Evolutionary conservation across 2,113 vertebrate genomes (phyloP).

Genomic region (Ovis aries): DNA sequence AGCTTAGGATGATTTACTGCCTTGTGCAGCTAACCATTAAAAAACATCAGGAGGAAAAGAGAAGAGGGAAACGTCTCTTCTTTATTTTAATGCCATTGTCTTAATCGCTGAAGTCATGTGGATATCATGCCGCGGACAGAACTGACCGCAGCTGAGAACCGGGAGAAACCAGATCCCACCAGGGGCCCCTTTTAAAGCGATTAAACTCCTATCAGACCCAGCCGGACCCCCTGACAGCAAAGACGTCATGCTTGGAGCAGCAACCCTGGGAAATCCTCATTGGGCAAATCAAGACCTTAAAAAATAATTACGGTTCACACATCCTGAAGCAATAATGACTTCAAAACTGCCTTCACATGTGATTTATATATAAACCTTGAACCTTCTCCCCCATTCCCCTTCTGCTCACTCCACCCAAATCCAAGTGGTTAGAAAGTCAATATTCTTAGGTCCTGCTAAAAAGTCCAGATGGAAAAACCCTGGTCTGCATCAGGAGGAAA

Average conservation of each 20-base stretch:
- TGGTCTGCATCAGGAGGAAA: conserved; percentile 43
- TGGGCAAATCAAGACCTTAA: conserved; percentile 64
- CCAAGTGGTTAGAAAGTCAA: conserved; percentile 64
- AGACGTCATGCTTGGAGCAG: conserved; percentile 67
- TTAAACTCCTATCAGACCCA: conserved; percentile 59
- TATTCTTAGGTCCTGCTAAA: conserved; percentile 45
- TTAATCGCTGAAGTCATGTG: conserved; percentile 28
- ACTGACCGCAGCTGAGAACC: conserved; percentile 44
- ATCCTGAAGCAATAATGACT: conserved; percentile 70
- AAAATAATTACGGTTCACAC: conserved; percentile 68
- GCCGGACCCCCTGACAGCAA: conserved; percentile 45
- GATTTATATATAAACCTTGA: conserved; percentile 64
- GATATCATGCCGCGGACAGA: not conserved
- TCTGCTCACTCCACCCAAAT: conserved; percentile 41
- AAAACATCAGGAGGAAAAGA: not conserved
- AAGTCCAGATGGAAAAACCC: conserved; percentile 61
- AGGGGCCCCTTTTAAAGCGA: conserved; percentile 54
- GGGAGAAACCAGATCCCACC: conserved; percentile 54
- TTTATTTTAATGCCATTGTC: conserved; percentile 37
- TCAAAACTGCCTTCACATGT: conserved; percentile 57
- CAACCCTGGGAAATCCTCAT: conserved; percentile 50
- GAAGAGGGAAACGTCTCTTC: not conserved
- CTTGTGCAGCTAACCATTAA: not conserved
- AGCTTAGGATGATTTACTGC: not conserved
- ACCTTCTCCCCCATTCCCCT: not conserved